phyloP scores from a whole-genome alignment of 2,888 invertebrate genomes.

The Pimpla rufipes region DNA sequence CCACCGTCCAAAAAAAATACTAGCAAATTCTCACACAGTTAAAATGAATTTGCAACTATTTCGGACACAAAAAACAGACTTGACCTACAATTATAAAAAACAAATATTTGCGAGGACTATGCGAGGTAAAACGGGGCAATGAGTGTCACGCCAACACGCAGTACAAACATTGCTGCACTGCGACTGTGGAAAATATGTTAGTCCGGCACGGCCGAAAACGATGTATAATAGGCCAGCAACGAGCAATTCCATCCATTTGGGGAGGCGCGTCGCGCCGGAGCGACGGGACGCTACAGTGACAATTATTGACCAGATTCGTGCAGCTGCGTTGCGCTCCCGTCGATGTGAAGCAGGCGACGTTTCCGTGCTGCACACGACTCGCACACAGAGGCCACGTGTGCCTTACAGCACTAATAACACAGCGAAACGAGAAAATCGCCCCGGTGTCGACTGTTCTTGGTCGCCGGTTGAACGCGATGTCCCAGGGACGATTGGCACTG shows the following conservation, averaged over 20 bases:
- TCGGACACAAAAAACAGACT: too few species aligned
- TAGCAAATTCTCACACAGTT: too few species aligned
- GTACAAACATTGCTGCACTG: not conserved
- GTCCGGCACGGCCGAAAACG: not conserved
- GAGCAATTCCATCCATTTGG: not conserved
- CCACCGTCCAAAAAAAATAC: too few species aligned
- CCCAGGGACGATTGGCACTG: conserved; percentile 59
- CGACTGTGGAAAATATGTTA: not conserved
- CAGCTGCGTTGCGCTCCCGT: not conserved
- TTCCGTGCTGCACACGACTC: too few species aligned
- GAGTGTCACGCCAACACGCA: not conserved
- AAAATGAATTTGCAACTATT: too few species aligned
- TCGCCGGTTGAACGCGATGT: conserved; percentile 50
- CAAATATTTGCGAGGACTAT: too few species aligned
- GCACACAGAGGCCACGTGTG: not conserved
- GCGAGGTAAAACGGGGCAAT: too few species aligned
- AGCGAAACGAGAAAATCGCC: not conserved
- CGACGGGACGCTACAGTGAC: not conserved
- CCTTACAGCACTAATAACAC: not conserved
- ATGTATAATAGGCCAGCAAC: conserved; percentile 3
- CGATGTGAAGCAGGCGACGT: not conserved
- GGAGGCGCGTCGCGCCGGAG: not conserved
- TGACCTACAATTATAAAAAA: too few species aligned
- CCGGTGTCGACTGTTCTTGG: conserved; percentile 7
- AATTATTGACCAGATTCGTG: conserved; percentile 8